Conservation (phyloP, 2,888 invertebrate species). For the Hesperia comma region DNA sequence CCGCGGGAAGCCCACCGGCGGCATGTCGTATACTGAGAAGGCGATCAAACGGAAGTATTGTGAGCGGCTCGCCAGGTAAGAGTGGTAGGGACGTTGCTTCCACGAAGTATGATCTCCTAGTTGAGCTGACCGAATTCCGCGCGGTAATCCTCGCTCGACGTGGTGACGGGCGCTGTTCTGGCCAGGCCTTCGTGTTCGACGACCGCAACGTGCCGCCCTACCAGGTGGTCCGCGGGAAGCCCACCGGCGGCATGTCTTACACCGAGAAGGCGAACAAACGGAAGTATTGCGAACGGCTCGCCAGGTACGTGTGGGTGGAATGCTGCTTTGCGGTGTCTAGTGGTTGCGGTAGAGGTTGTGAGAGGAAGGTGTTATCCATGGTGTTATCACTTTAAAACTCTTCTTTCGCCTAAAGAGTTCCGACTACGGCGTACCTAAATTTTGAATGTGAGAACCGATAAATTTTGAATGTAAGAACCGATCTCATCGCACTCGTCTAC, state of each 20-base stretch:
- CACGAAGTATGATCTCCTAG: too few relatives aligned
- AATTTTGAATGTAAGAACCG: too few relatives aligned
- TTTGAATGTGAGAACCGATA: too few relatives aligned
- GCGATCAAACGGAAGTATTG: constrained; percentile 93
- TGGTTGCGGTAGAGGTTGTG: too few relatives aligned
- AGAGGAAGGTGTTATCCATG: too few relatives aligned
- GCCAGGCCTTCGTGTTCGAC: constrained; percentile 91
- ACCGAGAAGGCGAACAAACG: constrained; percentile 94
- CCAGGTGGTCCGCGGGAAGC: constrained; percentile 82
- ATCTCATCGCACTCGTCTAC: too few relatives aligned
- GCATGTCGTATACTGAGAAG: constrained; percentile 94
- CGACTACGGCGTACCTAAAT: too few relatives aligned
- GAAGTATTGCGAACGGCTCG: constrained; percentile 90
- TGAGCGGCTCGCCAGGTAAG: constrained; percentile 84
- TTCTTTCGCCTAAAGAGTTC: too few relatives aligned
- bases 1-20: constrained; percentile 85
- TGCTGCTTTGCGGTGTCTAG: too few relatives aligned
- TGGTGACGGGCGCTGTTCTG: constrained; percentile 86
- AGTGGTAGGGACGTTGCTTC: background rate
- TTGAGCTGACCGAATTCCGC: constrained; percentile 64
- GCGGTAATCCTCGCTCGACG: constrained; percentile 71
- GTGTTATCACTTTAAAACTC: too few relatives aligned
- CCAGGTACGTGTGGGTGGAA: constrained; percentile 51
- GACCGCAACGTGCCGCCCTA: constrained; percentile 84
- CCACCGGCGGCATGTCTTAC: constrained; percentile 90